phyloP scores from a whole-genome alignment of 2,888 invertebrate genomes.

The Phalera bucephala region DNA sequence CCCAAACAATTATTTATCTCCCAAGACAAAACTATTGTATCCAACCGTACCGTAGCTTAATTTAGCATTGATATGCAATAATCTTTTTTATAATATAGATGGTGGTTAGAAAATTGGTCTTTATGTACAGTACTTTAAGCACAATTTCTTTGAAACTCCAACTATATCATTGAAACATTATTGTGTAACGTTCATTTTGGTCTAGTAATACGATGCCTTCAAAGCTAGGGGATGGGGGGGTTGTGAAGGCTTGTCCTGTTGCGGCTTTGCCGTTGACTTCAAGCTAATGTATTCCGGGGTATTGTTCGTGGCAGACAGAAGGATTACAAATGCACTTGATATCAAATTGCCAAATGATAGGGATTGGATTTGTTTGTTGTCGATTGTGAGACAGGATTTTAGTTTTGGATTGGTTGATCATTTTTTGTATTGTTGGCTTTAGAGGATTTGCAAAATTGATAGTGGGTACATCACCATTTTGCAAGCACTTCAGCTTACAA shows the following conservation, averaged over 20 bases:
- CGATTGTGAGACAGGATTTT: conserved; percentile 25
- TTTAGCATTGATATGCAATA: too few relatives aligned
- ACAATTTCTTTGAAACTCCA: too few relatives aligned
- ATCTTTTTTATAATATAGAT: too few relatives aligned
- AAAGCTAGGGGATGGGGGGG: conserved; percentile 17
- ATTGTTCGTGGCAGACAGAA: conserved; percentile 70
- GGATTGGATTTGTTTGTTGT: conserved; percentile 30
- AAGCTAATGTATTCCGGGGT: conserved; percentile 70
- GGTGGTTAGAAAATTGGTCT: too few relatives aligned
- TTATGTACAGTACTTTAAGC: too few relatives aligned
- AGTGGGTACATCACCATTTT: too few relatives aligned
- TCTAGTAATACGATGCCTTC: conserved; percentile 26
- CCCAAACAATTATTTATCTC: conserved; percentile 17
- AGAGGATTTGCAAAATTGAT: too few relatives aligned
- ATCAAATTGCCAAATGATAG: conserved; percentile 50
- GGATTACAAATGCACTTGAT: conserved; percentile 57
- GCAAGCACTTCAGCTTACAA: too few relatives aligned
- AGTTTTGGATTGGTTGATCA: too few relatives aligned
- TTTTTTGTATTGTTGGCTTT: too few relatives aligned
- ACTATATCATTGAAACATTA: too few relatives aligned
- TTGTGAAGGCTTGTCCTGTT: conserved; percentile 15
- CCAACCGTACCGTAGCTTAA: conserved; percentile 35
- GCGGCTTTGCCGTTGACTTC: conserved; percentile 60
- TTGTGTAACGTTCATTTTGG: too few relatives aligned
- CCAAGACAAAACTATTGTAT: conserved; percentile 39